phyloP scores from a whole-genome alignment of 2,113 vertebrate genomes.

The Eolophus roseicapilla region DNA sequence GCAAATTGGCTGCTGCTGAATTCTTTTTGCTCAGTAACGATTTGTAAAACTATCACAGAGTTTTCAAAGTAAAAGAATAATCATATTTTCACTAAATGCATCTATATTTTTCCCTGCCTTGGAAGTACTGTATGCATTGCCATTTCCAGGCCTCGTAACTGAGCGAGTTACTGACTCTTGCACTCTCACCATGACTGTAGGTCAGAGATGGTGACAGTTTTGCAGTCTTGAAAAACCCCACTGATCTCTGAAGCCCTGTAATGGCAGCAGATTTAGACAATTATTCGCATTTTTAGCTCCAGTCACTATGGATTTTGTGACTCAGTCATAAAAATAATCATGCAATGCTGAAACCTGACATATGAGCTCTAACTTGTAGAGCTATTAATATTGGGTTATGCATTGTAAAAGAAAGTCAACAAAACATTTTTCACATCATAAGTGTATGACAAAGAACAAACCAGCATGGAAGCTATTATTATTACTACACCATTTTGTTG shows the following conservation, averaged over 20 bases:
- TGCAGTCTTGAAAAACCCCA: neutral
- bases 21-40: neutral
- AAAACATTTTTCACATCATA: neutral
- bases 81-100: neutral
- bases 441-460: neutral
- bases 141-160: neutral
- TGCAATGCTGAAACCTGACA: neutral
- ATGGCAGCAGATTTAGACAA: neutral
- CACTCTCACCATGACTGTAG: neutral
- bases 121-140: neutral
- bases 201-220: neutral
- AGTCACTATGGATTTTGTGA: neutral
- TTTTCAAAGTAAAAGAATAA: neutral
- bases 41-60: constrained; percentile 10
- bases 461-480: neutral
- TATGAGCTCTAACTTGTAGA: neutral
- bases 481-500: neutral
- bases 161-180: neutral
- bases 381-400: neutral
- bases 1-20: constrained; percentile 29
- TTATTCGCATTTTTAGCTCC: constrained; percentile 11
- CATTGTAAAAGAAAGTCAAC: neutral
- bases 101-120: neutral
- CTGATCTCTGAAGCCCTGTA: neutral
- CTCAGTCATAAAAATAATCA: neutral